phyloP scores from a whole-genome alignment of 2,797 vertebrate genomes.

The Gouania willdenowi region DNA sequence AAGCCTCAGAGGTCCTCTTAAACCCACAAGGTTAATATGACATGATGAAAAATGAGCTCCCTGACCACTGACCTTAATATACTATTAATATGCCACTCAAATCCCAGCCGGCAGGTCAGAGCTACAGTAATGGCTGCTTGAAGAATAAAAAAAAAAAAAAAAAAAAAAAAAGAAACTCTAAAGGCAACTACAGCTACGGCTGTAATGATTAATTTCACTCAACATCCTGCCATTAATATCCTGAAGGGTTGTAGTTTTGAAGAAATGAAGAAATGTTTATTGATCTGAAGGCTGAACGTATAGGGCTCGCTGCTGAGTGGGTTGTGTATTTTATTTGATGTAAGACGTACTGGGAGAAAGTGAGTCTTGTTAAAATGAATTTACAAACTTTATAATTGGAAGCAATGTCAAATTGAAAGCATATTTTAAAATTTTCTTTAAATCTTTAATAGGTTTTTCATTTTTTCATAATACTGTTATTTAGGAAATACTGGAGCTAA shows the following conservation, averaged over 20 bases:
- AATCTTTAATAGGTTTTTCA: no score
- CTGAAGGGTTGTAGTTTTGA: constrained; percentile 11
- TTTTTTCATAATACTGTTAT: no score
- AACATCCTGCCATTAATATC: constrained; percentile 20
- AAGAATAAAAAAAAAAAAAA: constrained; percentile 14
- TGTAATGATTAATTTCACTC: constrained; percentile 30
- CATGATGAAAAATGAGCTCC: constrained; percentile 43
- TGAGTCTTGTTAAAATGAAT: no score
- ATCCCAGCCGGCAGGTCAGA: constrained; percentile 21
- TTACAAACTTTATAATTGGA: no score
- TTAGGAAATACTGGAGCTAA: no score
- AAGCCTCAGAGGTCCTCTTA: constrained; percentile 37
- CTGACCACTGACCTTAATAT: constrained; percentile 55
- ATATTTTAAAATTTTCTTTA: no score
- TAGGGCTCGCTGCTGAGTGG: constrained; percentile 9
- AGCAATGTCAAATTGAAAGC: no score
- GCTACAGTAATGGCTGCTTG: constrained; percentile 17
- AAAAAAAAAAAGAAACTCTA: not conserved
- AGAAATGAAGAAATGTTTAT: constrained; percentile 26
- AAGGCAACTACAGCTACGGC: constrained; percentile 6
- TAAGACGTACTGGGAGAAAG: constrained; percentile 8
- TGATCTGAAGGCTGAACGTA: constrained; percentile 18
- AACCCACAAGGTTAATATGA: constrained; percentile 51
- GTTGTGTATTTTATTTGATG: constrained; percentile 16
- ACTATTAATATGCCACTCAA: constrained; percentile 44